Percentiles rank a stretch among this genome's conserved stretches.
phyloP scores from a whole-genome alignment of 2,888 invertebrate species.

The Oxytorus armatus region DNA sequence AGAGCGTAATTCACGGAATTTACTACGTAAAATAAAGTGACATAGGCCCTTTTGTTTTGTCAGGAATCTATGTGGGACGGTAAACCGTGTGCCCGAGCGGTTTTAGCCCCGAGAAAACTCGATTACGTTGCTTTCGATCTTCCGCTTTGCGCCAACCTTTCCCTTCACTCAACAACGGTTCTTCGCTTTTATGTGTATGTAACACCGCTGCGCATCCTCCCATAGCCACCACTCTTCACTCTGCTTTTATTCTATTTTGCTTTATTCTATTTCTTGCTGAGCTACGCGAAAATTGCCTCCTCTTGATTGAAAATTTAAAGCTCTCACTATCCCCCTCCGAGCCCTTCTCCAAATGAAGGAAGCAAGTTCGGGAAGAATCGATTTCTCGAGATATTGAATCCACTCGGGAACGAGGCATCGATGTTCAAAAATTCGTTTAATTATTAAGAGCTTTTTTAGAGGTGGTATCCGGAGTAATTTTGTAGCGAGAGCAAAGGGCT shows the following conservation, averaged over 20 bases:
- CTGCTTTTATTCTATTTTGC: slow-evolving; percentile 63
- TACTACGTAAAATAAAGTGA: not conserved
- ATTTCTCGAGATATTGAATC: slow-evolving; percentile 23
- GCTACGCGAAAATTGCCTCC: slow-evolving; percentile 56
- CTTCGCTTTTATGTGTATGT: not conserved
- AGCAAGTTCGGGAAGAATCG: slow-evolving; percentile 13
- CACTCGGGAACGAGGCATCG: not conserved
- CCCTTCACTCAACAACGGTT: slow-evolving; percentile 18
- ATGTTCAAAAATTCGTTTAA: not conserved
- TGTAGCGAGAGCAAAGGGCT: not conserved
- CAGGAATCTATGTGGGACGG: slow-evolving; percentile 16
- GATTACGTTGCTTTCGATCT: slow-evolving; percentile 74
- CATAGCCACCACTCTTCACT: slow-evolving; percentile 59
- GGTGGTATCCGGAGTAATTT: not conserved
- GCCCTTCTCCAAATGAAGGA: not conserved
- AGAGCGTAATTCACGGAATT: not conserved
- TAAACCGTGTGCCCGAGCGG: slow-evolving; percentile 63
- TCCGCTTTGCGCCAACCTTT: slow-evolving; percentile 69
- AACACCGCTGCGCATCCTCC: slow-evolving; percentile 3
- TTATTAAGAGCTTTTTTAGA: slow-evolving; percentile 15
- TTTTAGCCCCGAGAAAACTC: slow-evolving; percentile 74
- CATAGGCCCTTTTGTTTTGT: slow-evolving; percentile 22
- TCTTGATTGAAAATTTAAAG: slow-evolving; percentile 68
- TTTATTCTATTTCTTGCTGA: slow-evolving; percentile 51
- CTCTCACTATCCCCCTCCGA: not conserved